Conservation (phyloP, 2,797 vertebrate genomes). For the Phoeniculus purpureus region DNA sequence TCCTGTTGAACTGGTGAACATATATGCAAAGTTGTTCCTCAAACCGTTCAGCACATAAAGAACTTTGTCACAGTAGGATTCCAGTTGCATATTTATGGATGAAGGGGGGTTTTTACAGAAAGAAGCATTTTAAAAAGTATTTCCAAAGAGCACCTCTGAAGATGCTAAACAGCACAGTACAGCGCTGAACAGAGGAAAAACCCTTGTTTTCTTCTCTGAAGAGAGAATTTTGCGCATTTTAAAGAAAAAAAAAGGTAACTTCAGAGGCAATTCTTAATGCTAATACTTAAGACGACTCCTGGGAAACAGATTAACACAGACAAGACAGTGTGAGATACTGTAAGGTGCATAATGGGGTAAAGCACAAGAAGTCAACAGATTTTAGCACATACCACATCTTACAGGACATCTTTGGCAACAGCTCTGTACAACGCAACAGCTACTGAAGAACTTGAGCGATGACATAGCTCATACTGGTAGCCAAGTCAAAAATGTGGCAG, state of each 20-base stretch:
- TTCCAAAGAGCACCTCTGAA: not conserved
- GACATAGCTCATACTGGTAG: not conserved
- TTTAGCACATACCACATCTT: not conserved
- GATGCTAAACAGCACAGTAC: not conserved
- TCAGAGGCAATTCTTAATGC: not conserved
- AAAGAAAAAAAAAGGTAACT: not conserved
- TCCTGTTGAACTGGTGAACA: constrained; percentile 3
- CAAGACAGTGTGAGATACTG: not conserved
- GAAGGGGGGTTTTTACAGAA: not conserved
- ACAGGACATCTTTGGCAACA: not conserved
- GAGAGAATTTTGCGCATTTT: not conserved
- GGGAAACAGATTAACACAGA: not conserved
- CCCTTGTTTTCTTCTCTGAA: not conserved
- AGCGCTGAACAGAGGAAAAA: not conserved
- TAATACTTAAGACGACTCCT: not conserved
- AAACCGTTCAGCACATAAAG: constrained; percentile 4
- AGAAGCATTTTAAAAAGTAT: not conserved
- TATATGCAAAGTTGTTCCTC: not conserved
- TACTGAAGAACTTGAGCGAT: not conserved
- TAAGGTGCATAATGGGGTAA: not conserved
- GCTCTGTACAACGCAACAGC: not conserved
- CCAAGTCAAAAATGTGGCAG: too few species aligned
- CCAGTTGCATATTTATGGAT: not conserved
- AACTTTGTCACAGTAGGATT: not conserved
- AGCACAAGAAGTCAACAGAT: not conserved